phyloP scores from a whole-genome alignment of 1,140 invertebrate species.

The Acyrthosiphon pisum region DNA sequence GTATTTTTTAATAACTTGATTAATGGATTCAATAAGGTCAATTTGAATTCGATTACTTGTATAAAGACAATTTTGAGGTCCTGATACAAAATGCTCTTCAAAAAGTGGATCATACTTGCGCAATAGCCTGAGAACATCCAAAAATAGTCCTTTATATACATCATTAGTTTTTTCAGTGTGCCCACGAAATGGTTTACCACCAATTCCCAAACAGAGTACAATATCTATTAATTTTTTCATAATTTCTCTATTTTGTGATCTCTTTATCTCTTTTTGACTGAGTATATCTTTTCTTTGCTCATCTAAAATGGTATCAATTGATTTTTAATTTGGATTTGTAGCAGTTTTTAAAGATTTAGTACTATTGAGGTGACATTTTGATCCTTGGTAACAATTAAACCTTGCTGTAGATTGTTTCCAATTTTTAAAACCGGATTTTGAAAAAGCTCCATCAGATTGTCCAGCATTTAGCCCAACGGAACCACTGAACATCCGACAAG shows the following conservation, averaged over 20 bases:
- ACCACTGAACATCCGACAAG: not conserved
- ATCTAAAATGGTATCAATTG: not conserved
- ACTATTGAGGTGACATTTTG: not conserved
- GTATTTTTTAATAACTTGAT: not conserved
- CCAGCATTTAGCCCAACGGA: not conserved
- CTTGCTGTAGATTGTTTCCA: not conserved
- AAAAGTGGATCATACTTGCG: slow-evolving; percentile 41
- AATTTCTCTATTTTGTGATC: not conserved
- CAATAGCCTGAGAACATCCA: not conserved
- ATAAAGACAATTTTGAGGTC: not conserved
- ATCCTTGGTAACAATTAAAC: not conserved
- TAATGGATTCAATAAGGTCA: slow-evolving; percentile 13
- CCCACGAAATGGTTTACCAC: slow-evolving; percentile 8
- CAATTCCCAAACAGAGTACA: not conserved
- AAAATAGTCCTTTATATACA: not conserved
- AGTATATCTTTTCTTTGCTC: not conserved
- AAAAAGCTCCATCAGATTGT: not conserved
- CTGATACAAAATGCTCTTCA: not conserved
- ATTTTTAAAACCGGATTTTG: not conserved
- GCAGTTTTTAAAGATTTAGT: not conserved
- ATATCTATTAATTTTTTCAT: slow-evolving; percentile 21
- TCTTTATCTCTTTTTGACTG: not conserved
- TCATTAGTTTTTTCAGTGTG: not conserved
- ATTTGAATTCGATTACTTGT: slow-evolving; percentile 47
- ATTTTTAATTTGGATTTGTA: not conserved